phyloP scores from a whole-genome alignment of 2,113 vertebrate genomes.

The Cichladusa arquata region DNA sequence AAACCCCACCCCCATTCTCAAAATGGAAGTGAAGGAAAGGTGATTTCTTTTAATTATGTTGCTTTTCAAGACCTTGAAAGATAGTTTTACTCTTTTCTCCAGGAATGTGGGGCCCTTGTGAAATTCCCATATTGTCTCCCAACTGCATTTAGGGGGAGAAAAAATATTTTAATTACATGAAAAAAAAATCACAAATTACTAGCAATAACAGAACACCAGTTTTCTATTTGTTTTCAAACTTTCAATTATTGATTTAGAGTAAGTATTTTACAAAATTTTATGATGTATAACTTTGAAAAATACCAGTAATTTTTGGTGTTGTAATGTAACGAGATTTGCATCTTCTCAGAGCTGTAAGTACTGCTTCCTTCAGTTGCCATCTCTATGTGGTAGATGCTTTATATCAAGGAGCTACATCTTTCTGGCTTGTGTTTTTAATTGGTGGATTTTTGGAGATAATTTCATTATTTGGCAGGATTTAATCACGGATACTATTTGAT shows the following conservation, averaged over 20 bases:
- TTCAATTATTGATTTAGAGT: neutral
- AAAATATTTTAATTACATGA: neutral
- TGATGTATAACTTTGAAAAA: neutral
- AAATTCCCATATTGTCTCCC: neutral
- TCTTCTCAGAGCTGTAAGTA: neutral
- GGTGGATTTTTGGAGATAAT: neutral
- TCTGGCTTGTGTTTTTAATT: neutral
- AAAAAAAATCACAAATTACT: neutral
- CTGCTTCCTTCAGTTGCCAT: neutral
- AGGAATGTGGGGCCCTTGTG: accelerated
- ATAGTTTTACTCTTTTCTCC: neutral
- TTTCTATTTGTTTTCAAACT: neutral
- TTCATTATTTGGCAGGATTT: neutral
- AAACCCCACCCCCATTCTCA: accelerated
- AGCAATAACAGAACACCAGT: neutral
- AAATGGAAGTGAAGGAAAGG: neutral
- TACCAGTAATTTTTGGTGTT: neutral
- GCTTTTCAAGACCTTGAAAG: neutral
- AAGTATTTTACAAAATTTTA: neutral
- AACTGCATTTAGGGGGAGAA: neutral
- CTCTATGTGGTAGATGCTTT: neutral
- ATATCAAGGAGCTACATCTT: neutral
- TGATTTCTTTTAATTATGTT: neutral
- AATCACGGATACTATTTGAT: neutral
- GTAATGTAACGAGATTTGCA: neutral